phyloP scores from a whole-genome alignment of 2,113 vertebrate species.

The Clinocottus analis region DNA sequence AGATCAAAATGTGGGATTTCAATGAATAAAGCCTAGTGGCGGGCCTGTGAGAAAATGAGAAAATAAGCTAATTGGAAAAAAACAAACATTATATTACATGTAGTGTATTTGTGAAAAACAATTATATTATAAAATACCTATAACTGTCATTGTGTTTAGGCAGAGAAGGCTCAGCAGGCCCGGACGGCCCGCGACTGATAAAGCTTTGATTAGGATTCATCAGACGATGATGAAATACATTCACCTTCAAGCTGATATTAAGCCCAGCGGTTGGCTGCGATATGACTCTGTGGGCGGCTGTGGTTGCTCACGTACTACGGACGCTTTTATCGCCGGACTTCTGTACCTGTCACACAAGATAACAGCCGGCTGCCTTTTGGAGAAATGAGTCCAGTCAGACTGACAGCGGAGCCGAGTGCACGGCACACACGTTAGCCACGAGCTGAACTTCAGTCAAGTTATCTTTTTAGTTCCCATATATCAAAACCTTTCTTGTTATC shows the following conservation, averaged over 20 bases:
- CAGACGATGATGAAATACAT: neutral
- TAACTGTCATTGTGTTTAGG: no score
- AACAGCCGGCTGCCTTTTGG: neutral
- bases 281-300: neutral
- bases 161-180: no score
- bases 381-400: neutral
- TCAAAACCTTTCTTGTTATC: neutral
- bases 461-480: no score
- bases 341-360: neutral
- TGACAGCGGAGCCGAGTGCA: neutral
- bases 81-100: no score
- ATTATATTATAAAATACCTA: no score
- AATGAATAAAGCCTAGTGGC: neutral
- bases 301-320: neutral
- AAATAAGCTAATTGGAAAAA: no score
- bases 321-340: neutral
- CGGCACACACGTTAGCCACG: neutral
- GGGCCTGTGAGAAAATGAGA: no score
- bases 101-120: no score
- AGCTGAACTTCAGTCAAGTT: conserved; percentile 2
- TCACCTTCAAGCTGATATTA: neutral
- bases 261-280: neutral
- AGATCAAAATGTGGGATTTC: neutral
- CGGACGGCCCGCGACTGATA: no score
- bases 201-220: neutral